Evolutionary conservation across 2,113 vertebrate genomes (phyloP).

Genomic region (Archocentrus centrarchus): DNA sequence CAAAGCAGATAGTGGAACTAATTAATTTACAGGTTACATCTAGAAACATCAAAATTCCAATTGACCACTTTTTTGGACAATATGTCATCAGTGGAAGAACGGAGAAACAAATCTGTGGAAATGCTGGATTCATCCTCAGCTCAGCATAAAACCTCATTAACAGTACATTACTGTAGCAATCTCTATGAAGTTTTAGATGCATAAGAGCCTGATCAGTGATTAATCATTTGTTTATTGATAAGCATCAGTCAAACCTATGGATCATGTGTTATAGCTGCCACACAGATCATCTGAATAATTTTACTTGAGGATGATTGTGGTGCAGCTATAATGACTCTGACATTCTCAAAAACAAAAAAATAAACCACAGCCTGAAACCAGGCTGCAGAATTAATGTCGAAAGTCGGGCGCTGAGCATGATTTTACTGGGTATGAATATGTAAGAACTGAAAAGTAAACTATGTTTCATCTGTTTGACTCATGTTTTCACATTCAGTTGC

Average conservation of each 20-base stretch:
- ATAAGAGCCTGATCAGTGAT: neutral
- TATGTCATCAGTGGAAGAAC: neutral
- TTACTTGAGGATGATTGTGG: neutral
- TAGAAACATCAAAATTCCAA: neutral
- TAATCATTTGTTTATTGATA: neutral
- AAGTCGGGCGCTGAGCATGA: neutral
- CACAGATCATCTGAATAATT: neutral
- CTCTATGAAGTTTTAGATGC: neutral
- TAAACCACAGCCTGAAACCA: neutral
- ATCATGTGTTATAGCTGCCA: neutral
- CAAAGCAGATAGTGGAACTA: neutral
- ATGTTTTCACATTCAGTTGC: constrained; percentile 3
- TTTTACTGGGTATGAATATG: neutral
- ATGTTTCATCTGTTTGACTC: neutral
- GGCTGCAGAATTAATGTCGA: neutral
- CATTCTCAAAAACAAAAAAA: neutral
- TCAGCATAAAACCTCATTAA: neutral
- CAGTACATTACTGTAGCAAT: neutral
- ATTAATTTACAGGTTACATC: neutral
- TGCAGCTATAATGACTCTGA: neutral
- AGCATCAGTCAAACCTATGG: neutral
- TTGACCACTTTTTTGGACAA: neutral
- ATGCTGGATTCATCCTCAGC: neutral
- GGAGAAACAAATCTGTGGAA: neutral
- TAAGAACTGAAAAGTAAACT: too few species aligned